Evolutionary conservation across 1,140 invertebrate species (phyloP), one percentile per base, ranked within the genome.

Genomic region (Meteorus sp.): DNA sequence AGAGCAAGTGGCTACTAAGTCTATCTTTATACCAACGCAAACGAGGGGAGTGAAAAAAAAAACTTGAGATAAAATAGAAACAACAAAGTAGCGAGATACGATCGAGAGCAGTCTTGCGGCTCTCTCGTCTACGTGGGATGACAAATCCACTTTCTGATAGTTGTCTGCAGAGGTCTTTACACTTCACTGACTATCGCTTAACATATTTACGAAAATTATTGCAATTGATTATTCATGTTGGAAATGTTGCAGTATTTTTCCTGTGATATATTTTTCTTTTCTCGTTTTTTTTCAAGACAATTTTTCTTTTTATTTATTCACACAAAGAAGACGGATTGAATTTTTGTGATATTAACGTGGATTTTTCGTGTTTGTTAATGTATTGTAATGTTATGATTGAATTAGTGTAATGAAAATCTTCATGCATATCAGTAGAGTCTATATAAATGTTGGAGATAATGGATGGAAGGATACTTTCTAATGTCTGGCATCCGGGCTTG

Each of bases 121-220:
- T 33, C 29, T 27, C 6, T n/a, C 44, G 33, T 27, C 47, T 65
- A 62, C 63, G 65, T 69, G 63, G 65, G 63, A 68, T 66, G 68
- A 70, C 68, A 68, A 65, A 68, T 68, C 64, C 51, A 57, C 65
- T 60, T 60, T 55, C 55, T 53, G 64, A 70, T 70, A 68, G 56
- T 27, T 60, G 56, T 61, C 52, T 39, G n/a, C 50, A 59, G 63
- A 62, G 50, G 41, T 44, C 41, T 44, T 44, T 44, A 19, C 41
- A 44, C 41, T 44, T 19, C 27, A 29, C 4, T 29, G 4, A 29
- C 15, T 44, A 11, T 19, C 41, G 41, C 41, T 44, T 44, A 19
- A 19, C 41, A 44, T 19, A 19, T 19, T 19, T 19, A 44, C 19
- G 9, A 4, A n/a, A n/a, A n/a, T n/a, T n/a, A n/a, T n/a, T n/a